Percentiles rank a stretch among this genome's conserved stretches.
These are phyloP conservation scores for Plectropomus leopardus DNA, from an alignment of 2,113 vertebrate genomes.

Conservation along the genomic window DNA sequence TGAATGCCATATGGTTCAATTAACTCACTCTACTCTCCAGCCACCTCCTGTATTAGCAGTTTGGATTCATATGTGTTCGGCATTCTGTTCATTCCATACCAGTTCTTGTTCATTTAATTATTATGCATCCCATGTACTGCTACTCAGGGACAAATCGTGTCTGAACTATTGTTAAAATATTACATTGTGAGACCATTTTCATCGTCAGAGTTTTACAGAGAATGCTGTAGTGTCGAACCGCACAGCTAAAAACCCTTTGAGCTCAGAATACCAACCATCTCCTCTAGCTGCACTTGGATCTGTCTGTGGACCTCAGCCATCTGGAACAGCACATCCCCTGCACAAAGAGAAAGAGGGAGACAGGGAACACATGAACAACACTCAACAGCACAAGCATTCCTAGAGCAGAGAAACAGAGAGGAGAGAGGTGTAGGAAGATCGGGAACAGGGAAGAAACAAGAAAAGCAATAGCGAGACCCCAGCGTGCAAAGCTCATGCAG, in stretches of 20 bases:
- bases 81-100: constrained; percentile 21
- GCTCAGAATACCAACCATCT: constrained; percentile 91
- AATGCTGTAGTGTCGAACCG: not conserved
- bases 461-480: constrained; percentile 9
- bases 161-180: constrained; percentile 6
- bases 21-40: constrained; percentile 11
- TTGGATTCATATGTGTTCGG: constrained; percentile 33
- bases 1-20: constrained; percentile 20
- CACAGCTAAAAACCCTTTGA: constrained; percentile 27
- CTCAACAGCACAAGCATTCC: constrained; percentile 27
- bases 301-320: constrained; percentile 99
- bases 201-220: not conserved
- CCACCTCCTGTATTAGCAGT: constrained; percentile 7
- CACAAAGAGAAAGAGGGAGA: constrained; percentile 65
- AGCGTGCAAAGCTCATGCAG: constrained; percentile 81
- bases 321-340: constrained; percentile 98
- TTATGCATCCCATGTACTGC: constrained; percentile 1
- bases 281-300: constrained; percentile 98
- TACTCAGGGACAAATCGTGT: constrained; percentile 11
- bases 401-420: constrained; percentile 29
- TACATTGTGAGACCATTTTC: constrained; percentile 3
- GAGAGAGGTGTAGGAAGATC: constrained; percentile 11
- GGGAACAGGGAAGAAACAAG: not conserved
- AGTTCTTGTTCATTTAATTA: constrained; percentile 45
- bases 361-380: constrained; percentile 52